Percentiles rank a stretch among this genome's conserved stretches.
phyloP scores from a whole-genome alignment of 1,140 invertebrate species.

The Epicauta chinensis region DNA sequence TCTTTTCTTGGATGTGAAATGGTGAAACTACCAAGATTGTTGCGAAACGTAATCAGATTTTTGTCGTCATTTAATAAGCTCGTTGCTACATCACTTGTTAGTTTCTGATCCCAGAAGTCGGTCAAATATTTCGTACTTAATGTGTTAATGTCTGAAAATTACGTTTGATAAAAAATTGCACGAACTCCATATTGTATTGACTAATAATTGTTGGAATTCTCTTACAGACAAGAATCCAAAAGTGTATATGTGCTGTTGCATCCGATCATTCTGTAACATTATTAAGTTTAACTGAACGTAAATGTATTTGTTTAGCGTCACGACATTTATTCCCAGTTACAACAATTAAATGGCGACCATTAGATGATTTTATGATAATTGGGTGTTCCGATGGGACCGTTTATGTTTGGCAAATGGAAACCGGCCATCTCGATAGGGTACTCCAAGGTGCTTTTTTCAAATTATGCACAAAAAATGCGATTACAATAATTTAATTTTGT shows the following conservation, averaged over 20 bases:
- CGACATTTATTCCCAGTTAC: conserved; percentile 95
- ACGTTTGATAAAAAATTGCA: too few species aligned
- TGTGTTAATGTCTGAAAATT: too few species aligned
- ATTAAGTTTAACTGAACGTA: conserved; percentile 87
- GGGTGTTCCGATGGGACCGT: conserved; percentile 97
- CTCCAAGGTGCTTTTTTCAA: conserved; percentile 64
- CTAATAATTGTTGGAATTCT: background rate
- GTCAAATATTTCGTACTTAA: too few species aligned
- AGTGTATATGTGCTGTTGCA: conserved; percentile 94
- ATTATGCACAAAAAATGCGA: background rate
- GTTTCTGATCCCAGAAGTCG: too few species aligned
- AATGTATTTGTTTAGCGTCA: conserved; percentile 91
- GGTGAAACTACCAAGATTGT: too few species aligned
- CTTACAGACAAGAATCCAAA: conserved; percentile 77
- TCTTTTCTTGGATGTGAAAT: too few species aligned
- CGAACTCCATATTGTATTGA: too few species aligned
- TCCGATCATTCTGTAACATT: conserved; percentile 96
- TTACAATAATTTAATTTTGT: background rate
- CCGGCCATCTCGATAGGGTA: conserved; percentile 93
- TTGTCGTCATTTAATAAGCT: too few species aligned
- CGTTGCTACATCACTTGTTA: too few species aligned
- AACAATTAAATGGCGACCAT: conserved; percentile 93
- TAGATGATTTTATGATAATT: conserved; percentile 97
- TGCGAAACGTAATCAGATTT: too few species aligned
- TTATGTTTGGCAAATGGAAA: conserved; percentile 99